These are phyloP conservation scores for Rhizomys pruinosus DNA, from an alignment of 2,113 vertebrate genomes.

Conservation along the genomic window DNA sequence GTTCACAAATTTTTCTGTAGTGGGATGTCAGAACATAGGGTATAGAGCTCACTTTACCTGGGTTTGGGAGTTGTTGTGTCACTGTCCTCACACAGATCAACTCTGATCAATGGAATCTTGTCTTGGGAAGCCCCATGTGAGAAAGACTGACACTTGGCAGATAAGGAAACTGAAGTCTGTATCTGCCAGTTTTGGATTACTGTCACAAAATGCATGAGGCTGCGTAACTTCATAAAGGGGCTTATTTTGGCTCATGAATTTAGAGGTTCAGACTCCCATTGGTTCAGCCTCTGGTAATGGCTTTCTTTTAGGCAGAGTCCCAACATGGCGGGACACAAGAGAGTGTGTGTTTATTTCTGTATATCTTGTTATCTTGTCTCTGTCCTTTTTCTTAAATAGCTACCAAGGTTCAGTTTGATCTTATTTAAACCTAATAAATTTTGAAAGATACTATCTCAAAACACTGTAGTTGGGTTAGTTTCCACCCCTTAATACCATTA, in stretches of 20 bases:
- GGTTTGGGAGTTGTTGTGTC: neutral
- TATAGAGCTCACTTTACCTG: neutral
- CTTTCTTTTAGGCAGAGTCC: neutral
- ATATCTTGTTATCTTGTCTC: neutral
- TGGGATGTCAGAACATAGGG: neutral
- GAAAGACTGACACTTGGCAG: neutral
- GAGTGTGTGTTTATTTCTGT: too few species aligned
- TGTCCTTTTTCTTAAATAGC: neutral
- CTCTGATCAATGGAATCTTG: neutral
- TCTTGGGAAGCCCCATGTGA: neutral
- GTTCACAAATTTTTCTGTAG: neutral
- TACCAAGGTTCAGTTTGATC: neutral
- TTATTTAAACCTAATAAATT: neutral
- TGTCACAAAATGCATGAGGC: neutral
- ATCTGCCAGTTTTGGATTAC: neutral
- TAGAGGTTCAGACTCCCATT: neutral
- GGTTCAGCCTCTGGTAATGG: neutral
- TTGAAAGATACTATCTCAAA: neutral
- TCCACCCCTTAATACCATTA: neutral
- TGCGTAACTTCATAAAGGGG: neutral
- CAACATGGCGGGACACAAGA: too few species aligned
- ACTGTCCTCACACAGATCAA: neutral
- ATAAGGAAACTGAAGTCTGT: neutral
- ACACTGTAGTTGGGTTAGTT: too few species aligned
- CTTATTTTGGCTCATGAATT: neutral